These are phyloP conservation scores for Colostygia pectinataria DNA, from an alignment of 2,888 invertebrate genomes.

Conservation along the genomic window DNA sequence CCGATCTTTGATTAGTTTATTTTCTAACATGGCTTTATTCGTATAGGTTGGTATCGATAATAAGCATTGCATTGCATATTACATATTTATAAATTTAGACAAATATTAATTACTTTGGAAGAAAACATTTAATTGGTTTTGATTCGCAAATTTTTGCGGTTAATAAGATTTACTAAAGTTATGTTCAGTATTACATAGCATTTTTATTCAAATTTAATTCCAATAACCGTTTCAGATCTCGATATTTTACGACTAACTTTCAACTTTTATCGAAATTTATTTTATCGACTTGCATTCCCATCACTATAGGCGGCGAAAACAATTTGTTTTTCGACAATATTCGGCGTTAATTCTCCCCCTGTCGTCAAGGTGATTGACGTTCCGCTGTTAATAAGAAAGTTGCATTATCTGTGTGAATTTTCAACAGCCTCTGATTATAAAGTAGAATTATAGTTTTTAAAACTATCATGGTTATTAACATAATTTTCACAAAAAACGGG, in stretches of 20 bases:
- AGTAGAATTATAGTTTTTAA: too few species aligned
- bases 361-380: constrained; percentile 51
- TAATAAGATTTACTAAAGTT: constrained; percentile 10
- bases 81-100: background rate
- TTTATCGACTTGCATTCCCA: constrained; percentile 29
- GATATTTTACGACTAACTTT: constrained; percentile 20
- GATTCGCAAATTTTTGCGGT: too few species aligned
- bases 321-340: constrained; percentile 55
- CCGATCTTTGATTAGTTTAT: constrained; percentile 27
- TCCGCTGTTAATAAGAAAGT: constrained; percentile 40
- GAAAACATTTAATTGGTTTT: background rate
- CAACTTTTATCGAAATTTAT: constrained; percentile 26
- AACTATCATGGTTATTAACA: too few species aligned
- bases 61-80: background rate
- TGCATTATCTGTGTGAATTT: constrained; percentile 28
- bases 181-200: constrained; percentile 7
- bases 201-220: constrained; percentile 20
- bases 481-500: too few species aligned
- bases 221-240: constrained; percentile 19
- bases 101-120: too few species aligned
- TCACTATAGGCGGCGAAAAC: constrained; percentile 36
- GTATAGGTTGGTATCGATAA: background rate
- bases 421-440: constrained; percentile 18
- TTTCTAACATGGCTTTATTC: background rate
- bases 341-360: constrained; percentile 46